phyloP scores from a whole-genome alignment of 2,113 vertebrate genomes.

The Cavia aperea region DNA sequence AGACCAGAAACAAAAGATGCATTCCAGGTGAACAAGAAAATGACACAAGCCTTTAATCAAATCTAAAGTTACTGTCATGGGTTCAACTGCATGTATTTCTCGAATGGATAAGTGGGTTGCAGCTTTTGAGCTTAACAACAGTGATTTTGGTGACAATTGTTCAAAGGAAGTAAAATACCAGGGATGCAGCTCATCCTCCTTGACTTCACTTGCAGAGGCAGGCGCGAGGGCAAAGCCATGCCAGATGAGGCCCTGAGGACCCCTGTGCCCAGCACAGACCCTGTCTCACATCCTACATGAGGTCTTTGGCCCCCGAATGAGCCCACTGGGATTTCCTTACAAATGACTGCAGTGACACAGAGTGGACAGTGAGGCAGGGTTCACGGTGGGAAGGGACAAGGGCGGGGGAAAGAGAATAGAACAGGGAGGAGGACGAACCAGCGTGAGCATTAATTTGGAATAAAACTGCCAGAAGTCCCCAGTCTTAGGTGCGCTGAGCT shows the following conservation, averaged over 20 bases:
- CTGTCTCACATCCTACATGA: neutral
- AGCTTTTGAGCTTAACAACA: neutral
- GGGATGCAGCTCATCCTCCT: neutral
- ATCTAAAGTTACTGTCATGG: neutral
- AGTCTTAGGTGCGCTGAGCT: neutral
- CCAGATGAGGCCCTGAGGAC: neutral
- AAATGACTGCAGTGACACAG: neutral
- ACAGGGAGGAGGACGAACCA: no score
- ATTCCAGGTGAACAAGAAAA: conserved; percentile 7
- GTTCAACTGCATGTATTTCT: neutral
- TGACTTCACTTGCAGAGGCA: neutral
- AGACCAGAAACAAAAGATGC: neutral
- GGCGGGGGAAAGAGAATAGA: neutral
- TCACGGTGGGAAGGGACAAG: neutral
- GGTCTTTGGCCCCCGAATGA: neutral
- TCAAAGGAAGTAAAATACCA: neutral
- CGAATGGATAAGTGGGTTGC: neutral
- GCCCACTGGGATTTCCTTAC: neutral
- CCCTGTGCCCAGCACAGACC: neutral
- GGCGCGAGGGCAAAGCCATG: neutral
- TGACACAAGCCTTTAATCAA: neutral
- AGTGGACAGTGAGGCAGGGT: neutral
- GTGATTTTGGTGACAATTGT: neutral
- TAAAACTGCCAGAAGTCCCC: neutral
- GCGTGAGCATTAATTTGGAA: neutral